Percentiles rank a stretch among this genome's conserved stretches.
These are phyloP conservation scores for Spialia ferax DNA, from an alignment of 2,888 invertebrate species.

Conservation along the genomic window DNA sequence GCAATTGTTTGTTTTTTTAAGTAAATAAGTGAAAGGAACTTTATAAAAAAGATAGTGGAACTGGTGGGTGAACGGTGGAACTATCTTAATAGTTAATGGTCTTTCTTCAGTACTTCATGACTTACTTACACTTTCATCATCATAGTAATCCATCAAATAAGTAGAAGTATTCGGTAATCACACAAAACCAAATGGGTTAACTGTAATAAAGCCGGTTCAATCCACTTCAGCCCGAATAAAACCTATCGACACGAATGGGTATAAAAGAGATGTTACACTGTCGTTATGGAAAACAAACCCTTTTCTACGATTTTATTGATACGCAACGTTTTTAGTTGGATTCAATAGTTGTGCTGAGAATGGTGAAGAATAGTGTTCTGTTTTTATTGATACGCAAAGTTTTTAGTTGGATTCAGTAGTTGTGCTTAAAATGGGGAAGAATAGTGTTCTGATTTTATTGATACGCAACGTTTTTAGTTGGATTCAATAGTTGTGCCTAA, in stretches of 20 bases:
- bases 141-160: conserved; percentile 19
- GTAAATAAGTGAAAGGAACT: no score
- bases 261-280: conserved; percentile 22
- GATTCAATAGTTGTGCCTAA: not conserved
- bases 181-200: conserved; percentile 31
- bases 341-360: not conserved
- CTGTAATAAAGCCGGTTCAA: conserved; percentile 34
- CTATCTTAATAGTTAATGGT: no score
- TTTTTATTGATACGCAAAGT: not conserved
- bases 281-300: not conserved
- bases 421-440: not conserved
- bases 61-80: no score
- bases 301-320: not conserved
- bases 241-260: conserved; percentile 36
- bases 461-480: not conserved
- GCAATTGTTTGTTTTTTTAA: no score
- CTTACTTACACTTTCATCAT: not conserved
- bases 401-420: not conserved
- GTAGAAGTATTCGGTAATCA: conserved; percentile 25
- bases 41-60: no score
- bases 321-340: not conserved
- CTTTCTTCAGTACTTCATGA: no score
- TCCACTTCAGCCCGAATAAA: conserved; percentile 27
- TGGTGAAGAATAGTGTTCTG: no score
- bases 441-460: not conserved